Percentiles rank a stretch among this genome's conserved stretches.
Evolutionary conservation across 2,888 invertebrate species (phyloP).

Genomic region (Melangyna quadrimaculata): DNA sequence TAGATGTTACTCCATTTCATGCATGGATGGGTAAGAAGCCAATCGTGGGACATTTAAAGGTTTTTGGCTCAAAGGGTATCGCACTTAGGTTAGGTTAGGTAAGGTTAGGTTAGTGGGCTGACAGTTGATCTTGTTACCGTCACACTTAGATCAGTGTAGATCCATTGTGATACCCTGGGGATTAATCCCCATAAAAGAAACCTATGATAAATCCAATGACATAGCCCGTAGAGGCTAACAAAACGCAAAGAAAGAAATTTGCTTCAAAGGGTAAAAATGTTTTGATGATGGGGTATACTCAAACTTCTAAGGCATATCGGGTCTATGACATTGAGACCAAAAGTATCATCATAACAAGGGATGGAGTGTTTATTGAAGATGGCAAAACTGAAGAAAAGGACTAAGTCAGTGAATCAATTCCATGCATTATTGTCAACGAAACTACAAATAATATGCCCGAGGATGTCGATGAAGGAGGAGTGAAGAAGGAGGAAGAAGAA

Average conservation of each 20-base stretch:
- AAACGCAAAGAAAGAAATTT: background rate
- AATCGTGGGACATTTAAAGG: constrained; percentile 1
- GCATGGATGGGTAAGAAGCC: constrained; percentile 44
- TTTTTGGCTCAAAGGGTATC: background rate
- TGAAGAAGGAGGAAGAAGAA: too few species aligned
- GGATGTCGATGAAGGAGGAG: background rate
- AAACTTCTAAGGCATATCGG: background rate
- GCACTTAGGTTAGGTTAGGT: too few species aligned
- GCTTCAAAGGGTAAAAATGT: background rate
- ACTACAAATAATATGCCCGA: too few species aligned
- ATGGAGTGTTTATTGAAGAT: constrained; percentile 7
- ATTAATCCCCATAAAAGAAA: too few species aligned
- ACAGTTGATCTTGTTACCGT: too few species aligned
- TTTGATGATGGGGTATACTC: constrained; percentile 3
- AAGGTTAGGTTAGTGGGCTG: too few species aligned
- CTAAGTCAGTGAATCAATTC: background rate
- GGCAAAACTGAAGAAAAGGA: background rate
- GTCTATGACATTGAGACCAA: background rate
- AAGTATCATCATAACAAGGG: background rate
- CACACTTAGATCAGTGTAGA: too few species aligned
- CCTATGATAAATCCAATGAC: too few species aligned
- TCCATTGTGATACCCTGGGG: too few species aligned
- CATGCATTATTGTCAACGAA: too few species aligned
- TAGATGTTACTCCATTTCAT: constrained; percentile 38
- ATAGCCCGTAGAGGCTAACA: too few species aligned